Base-by-base conservation (phyloP, 2,113 vertebrate species). In the Gasterosteus nipponicus region DNA sequence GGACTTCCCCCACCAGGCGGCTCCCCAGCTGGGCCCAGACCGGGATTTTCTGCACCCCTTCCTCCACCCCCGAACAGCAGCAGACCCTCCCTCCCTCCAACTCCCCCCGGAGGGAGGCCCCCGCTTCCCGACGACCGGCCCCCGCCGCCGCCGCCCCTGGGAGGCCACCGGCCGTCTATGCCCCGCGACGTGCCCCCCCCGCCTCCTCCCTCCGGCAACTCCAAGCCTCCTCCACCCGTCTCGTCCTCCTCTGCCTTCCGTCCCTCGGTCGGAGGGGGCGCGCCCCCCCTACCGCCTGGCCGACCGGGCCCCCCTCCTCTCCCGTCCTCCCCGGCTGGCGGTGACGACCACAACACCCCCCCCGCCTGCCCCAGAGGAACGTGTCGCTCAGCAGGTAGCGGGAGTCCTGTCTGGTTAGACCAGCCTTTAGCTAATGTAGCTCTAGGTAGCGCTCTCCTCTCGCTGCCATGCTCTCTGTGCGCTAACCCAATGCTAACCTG, bases 291-390 rank as follows among this genome's bases (percentile, higher is more conserved):
- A 0, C 94, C 94, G 0, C 96, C 96, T 0, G 92, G 94, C 33
- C 87, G 96, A 65, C 95, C 96, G 0, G 96, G 96, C 1, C 95
- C 94, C 1, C 95, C 96, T 5, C 93, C 94, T 0, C 31, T 95
- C 73, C 96, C 95, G 1, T 93, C 96, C 0, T 66, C 83, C 4
- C 89, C 94, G 0, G 86, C 91, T 2, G 87, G 87, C 4, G 90
- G 87, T 5, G 90, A 92, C 1, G 96, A 97, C 5, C 95, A 96
- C 69, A 80, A 10, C 77, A 96, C 90, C 42, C 97, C 42, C 97
- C 96, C 19, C 94, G 96, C 29, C 95, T 97, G 3, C 97, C 97
- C 3, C 96, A 96, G 56, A 93, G 97, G 78, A 97, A 97, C 84
- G 7, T 92, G 84, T 98, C 97, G 0, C 94, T 99, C 75, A 92